These are phyloP conservation scores for Macroteleia sp. DNA, from an alignment of 2,888 invertebrate genomes.

Conservation along the genomic window DNA sequence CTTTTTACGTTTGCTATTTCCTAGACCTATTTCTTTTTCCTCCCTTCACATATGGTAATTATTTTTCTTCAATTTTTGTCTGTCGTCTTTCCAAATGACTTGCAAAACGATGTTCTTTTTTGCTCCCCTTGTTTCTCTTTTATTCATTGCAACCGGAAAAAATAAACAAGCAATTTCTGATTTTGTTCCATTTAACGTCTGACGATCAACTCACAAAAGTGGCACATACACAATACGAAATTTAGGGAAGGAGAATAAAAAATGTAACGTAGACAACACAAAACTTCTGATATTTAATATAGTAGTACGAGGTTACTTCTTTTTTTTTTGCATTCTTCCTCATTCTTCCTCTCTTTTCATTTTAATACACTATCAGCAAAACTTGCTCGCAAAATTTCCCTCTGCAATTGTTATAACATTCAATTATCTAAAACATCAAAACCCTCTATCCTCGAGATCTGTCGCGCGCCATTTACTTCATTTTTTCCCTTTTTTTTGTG, in stretches of 20 bases:
- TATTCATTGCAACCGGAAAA: slow-evolving; percentile 2
- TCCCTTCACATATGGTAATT: too few species aligned
- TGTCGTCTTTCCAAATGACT: not conserved
- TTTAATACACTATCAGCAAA: slow-evolving; percentile 64
- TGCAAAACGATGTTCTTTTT: not conserved
- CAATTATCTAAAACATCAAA: slow-evolving; percentile 82
- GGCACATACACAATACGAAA: slow-evolving; percentile 83
- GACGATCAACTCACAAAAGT: slow-evolving; percentile 76
- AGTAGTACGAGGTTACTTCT: slow-evolving; percentile 30
- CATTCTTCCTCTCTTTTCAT: slow-evolving; percentile 35
- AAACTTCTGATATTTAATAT: slow-evolving; percentile 80
- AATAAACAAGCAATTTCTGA: not conserved
- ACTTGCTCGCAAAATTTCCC: slow-evolving; percentile 72
- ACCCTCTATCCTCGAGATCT: slow-evolving; percentile 77
- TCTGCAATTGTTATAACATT: slow-evolving; percentile 72
- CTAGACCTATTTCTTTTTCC: slow-evolving; percentile 30
- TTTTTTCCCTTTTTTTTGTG: slow-evolving; percentile 51
- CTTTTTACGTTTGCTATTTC: slow-evolving; percentile 42
- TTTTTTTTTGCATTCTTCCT: slow-evolving; percentile 54
- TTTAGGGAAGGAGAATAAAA: slow-evolving; percentile 65
- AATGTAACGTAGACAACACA: slow-evolving; percentile 80
- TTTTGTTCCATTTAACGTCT: not conserved
- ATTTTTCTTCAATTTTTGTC: slow-evolving; percentile 15
- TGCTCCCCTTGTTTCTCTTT: not conserved
- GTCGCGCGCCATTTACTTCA: slow-evolving; percentile 70